Percentiles rank a stretch among this genome's conserved stretches.
Evolutionary conservation across 2,113 vertebrate species (phyloP).

Genomic region (Microcebus lehilahytsara): DNA sequence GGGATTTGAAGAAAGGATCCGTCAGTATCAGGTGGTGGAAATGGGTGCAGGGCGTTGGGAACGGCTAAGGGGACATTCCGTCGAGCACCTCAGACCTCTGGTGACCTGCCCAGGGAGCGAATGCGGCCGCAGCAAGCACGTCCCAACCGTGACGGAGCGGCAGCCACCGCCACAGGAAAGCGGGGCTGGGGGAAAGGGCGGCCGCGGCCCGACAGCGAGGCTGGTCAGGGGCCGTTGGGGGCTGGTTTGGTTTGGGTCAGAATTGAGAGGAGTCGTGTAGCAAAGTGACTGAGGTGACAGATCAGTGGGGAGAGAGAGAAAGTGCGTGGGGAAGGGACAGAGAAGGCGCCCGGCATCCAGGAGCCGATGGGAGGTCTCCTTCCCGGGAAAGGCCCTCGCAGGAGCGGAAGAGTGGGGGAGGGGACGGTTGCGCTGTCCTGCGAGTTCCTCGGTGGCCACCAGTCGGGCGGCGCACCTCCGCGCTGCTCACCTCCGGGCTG

Average conservation of each 20-base stretch:
- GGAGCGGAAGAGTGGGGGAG: neutral
- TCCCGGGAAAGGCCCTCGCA: neutral
- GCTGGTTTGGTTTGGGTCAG: neutral
- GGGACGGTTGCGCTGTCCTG: neutral
- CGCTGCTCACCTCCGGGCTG: fast-evolving
- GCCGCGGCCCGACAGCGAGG: neutral
- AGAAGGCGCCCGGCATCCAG: neutral
- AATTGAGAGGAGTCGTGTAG: neutral
- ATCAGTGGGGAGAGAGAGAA: neutral
- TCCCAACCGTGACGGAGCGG: too few relatives aligned
- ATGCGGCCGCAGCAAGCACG: neutral
- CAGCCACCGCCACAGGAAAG: neutral
- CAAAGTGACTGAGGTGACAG: neutral
- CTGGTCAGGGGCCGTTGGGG: neutral
- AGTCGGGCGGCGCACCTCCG: fast-evolving
- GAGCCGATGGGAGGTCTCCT: neutral
- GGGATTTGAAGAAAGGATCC: neutral
- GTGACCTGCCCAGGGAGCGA: neutral
- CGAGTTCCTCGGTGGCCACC: fast-evolving
- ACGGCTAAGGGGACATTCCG: neutral
- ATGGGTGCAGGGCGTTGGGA: neutral
- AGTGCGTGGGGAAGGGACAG: neutral
- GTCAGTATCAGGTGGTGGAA: neutral
- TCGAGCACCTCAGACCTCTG: neutral
- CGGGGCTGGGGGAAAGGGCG: too few relatives aligned